phyloP scores from a whole-genome alignment of 2,113 vertebrate species.

The Callionymus lyra region DNA sequence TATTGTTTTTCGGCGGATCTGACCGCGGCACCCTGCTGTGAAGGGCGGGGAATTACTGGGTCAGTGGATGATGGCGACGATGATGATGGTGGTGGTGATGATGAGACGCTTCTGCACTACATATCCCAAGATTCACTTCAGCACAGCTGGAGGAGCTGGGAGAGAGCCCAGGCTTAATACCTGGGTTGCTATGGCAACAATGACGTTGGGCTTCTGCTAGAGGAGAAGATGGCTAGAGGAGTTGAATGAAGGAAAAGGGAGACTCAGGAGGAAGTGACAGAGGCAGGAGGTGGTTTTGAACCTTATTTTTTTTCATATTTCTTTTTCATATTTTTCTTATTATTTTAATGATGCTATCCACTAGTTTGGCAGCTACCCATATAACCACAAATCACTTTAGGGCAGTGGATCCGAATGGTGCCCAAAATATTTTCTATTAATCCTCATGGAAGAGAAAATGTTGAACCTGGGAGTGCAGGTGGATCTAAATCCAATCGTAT shows the following conservation, averaged over 20 bases:
- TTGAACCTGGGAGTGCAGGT: too few relatives aligned
- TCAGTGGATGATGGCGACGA: constrained; percentile 13
- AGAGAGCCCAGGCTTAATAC: constrained; percentile 54
- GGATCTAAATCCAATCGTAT: too few relatives aligned
- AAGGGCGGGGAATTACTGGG: constrained; percentile 21
- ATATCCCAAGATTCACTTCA: constrained; percentile 52
- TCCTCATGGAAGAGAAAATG: too few relatives aligned
- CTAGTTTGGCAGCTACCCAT: too few relatives aligned
- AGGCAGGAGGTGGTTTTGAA: constrained; percentile 19
- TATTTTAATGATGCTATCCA: too few relatives aligned
- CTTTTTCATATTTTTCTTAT: too few relatives aligned
- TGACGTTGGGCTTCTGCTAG: constrained; percentile 49
- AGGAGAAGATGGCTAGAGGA: constrained; percentile 33
- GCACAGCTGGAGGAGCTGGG: constrained; percentile 57
- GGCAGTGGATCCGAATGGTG: too few relatives aligned
- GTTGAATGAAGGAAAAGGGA: constrained; percentile 44
- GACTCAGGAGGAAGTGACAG: constrained; percentile 10
- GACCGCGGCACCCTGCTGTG: constrained; percentile 7
- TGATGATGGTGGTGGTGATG: constrained; percentile 1
- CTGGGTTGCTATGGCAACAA: constrained; percentile 65
- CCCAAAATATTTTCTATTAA: too few relatives aligned
- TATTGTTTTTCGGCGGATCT: constrained; percentile 27
- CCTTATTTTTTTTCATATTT: too few relatives aligned
- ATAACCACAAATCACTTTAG: too few relatives aligned
- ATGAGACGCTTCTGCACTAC: constrained; percentile 23